Conservation (phyloP, 2,113 vertebrate genomes). For the Leucopternis melanops region DNA sequence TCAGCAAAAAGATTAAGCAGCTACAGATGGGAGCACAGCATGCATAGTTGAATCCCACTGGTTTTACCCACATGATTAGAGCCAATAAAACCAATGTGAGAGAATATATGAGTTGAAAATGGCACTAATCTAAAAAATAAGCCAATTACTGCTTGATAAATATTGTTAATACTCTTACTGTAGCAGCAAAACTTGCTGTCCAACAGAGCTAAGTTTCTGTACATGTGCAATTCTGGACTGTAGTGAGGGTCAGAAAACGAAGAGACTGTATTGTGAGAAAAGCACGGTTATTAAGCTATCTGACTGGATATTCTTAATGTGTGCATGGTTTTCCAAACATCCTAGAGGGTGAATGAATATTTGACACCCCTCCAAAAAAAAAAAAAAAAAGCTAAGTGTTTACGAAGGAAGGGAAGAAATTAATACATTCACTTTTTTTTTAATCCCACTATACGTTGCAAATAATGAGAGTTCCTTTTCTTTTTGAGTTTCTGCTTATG, state of each 20-base stretch:
- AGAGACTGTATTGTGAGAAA: not conserved
- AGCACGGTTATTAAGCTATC: not conserved
- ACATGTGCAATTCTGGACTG: not conserved
- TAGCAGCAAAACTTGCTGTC: not conserved
- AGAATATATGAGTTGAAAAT: not conserved
- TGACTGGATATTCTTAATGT: not conserved
- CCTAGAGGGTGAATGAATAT: not conserved
- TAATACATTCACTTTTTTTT: not conserved
- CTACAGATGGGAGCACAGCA: not conserved
- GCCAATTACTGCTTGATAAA: not conserved
- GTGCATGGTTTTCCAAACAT: not conserved
- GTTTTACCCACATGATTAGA: not conserved
- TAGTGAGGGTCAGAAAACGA: not conserved
- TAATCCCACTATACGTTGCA: rapidly evolving
- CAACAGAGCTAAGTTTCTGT: not conserved
- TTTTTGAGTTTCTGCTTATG: not conserved
- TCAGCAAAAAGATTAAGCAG: not conserved
- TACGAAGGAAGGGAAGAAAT: not conserved
- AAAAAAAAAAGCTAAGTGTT: not conserved
- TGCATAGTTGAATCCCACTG: not conserved
- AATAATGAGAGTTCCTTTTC: not conserved
- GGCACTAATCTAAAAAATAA: not conserved
- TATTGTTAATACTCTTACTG: not conserved
- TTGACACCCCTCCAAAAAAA: not conserved
- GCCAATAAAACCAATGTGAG: not conserved